Evolutionary conservation across 2,888 invertebrate species (phyloP).

Genomic region (Plusia festucae): DNA sequence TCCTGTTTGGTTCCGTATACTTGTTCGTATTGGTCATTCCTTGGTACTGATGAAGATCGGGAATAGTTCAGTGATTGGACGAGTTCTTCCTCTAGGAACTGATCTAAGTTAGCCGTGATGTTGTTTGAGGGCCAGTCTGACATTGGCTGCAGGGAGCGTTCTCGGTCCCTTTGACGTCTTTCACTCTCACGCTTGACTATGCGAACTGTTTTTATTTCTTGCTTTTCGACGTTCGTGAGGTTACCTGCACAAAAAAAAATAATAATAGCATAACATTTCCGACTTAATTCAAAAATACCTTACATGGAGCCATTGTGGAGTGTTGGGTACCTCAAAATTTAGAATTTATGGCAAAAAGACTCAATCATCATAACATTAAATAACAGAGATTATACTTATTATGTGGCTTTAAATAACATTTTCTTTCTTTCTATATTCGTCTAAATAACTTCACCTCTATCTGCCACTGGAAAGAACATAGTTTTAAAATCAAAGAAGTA

Average conservation of each 20-base stretch:
- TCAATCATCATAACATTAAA: too few species aligned
- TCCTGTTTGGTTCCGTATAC: conserved; percentile 74
- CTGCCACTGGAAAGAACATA: too few species aligned
- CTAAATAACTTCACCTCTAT: not conserved
- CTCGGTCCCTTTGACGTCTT: conserved; percentile 94
- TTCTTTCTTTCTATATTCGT: too few species aligned
- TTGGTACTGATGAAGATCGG: conserved; percentile 88
- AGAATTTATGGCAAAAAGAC: too few species aligned
- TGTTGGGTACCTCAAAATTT: too few species aligned
- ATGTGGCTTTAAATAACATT: too few species aligned
- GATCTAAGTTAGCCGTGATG: conserved; percentile 82
- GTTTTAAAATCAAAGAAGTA: not conserved
- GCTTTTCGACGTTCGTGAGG: conserved; percentile 93
- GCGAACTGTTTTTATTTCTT: conserved; percentile 97
- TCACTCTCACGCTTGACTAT: conserved; percentile 98
- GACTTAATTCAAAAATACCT: too few species aligned
- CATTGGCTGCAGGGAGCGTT: conserved; percentile 89
- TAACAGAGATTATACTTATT: too few species aligned
- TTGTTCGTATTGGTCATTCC: conserved; percentile 82
- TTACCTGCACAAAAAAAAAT: conserved; percentile 85
- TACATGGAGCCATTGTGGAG: too few species aligned
- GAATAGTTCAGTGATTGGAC: conserved; percentile 78
- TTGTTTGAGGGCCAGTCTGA: conserved; percentile 83
- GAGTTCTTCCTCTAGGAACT: conserved; percentile 85
- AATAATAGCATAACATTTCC: too few species aligned